Base-by-base conservation (phyloP, 2,888 invertebrate species). In the Helicoverpa assulta region DNA sequence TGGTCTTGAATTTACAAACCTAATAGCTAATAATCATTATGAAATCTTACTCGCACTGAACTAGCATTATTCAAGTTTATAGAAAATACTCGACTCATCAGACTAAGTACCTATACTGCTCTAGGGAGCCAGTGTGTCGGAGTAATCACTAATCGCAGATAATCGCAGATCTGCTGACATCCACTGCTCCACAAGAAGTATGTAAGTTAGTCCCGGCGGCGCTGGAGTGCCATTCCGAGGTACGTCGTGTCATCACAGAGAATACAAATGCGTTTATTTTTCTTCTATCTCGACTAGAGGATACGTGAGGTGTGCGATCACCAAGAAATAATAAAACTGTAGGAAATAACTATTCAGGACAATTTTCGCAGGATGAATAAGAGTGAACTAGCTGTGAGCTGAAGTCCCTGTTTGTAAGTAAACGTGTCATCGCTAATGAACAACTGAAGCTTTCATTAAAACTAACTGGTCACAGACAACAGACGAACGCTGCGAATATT, bases 231-330 rank as follows among this genome's bases (percentile, higher is more conserved):
- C n/a, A 57, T 66, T 60, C 40, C 6, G 40, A 19, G 67, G 57
- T 66, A 78, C 26, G 50, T 19, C 52, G 6, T 40, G 37, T 26
- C 43, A 61, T 21, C 14, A 66, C 56, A 78, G 54, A 67, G 67
- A 75, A 75, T 73, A 75, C 67, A 78, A 78, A 73, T 73, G 57
- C 60, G 21, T 51, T 67, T 58, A 78, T 73, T 47, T 67, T 66
- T 78, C 61, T 73, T 53, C 73, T 55, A 53, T 19, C 73, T 66
- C 43, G 50, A 47, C 50, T 53, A 26, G 47, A 47, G 33, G 33
- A 53, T 54, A 56, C 52, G 55, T 14, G 52, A 40, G n/a, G 56
- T 51, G 8, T 16, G 29, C 12, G 18, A 10, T 58, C 21, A 26
- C 26, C 26, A 26, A 26, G 26, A 26, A 26, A 26, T 26, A 26